phyloP scores from a whole-genome alignment of 2,797 vertebrate genomes.

The Oophaga sylvatica region DNA sequence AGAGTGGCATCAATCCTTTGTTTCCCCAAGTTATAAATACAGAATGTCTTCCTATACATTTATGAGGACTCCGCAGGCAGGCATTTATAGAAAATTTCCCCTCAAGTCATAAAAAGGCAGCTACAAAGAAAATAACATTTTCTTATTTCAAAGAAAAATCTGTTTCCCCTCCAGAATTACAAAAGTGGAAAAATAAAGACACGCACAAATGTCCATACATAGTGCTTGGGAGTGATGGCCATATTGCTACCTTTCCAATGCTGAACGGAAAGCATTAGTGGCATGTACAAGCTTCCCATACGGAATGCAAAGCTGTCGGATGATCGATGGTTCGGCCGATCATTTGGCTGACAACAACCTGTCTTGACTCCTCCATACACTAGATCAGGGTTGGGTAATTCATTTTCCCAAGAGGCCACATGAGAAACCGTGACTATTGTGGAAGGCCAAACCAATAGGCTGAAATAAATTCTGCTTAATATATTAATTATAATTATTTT shows the following conservation, averaged over 20 bases:
- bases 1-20: not conserved
- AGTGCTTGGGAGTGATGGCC: not conserved
- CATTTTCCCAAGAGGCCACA: too few species aligned
- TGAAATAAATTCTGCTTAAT: too few species aligned
- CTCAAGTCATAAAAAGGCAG: not conserved
- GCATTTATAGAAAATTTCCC: not conserved
- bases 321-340: too few species aligned
- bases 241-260: not conserved
- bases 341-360: too few species aligned
- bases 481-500: too few species aligned
- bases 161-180: not conserved
- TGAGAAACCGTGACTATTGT: too few species aligned
- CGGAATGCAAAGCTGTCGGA: too few species aligned
- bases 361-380: too few species aligned
- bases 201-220: not conserved
- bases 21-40: not conserved
- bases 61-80: not conserved
- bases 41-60: not conserved
- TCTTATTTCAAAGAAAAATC: conserved; percentile 1
- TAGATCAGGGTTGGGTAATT: too few species aligned
- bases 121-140: conserved; percentile 6
- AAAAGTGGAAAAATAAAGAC: not conserved
- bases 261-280: not conserved
- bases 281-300: not conserved
- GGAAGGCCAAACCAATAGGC: too few species aligned